These are phyloP conservation scores for Catharus minimus DNA, from an alignment of 2,113 vertebrate species.

Conservation along the genomic window DNA sequence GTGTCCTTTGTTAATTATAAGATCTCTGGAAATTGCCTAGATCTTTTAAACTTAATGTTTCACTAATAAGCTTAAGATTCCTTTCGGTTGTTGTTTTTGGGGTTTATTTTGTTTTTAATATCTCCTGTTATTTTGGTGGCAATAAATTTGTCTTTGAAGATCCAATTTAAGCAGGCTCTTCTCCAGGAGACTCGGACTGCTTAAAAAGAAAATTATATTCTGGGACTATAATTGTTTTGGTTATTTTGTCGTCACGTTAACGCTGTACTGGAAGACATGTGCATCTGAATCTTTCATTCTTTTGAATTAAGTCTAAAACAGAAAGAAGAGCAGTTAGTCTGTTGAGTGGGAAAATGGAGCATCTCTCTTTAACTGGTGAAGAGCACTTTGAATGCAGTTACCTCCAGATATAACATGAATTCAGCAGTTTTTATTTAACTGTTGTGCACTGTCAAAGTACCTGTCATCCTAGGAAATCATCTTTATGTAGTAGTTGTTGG, in stretches of 20 bases:
- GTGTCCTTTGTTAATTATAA: slow-evolving; percentile 45
- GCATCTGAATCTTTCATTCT: not conserved
- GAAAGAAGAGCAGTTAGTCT: not conserved
- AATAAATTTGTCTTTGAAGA: slow-evolving; percentile 56
- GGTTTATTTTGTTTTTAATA: not conserved
- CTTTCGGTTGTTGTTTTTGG: not conserved
- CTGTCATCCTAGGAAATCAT: not conserved
- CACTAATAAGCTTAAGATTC: slow-evolving; percentile 33
- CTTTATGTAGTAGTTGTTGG: not conserved
- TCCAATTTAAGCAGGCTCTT: slow-evolving; percentile 2
- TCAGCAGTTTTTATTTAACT: not conserved
- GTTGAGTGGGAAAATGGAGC: not conserved
- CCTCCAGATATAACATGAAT: not conserved
- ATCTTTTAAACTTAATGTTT: slow-evolving; percentile 50
- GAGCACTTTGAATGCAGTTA: not conserved
- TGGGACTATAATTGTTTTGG: slow-evolving; percentile 33
- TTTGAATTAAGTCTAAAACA: not conserved
- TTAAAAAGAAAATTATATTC: slow-evolving; percentile 32
- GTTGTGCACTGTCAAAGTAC: not conserved
- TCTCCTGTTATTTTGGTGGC: slow-evolving; percentile 21
- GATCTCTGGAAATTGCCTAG: slow-evolving; percentile 22
- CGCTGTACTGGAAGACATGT: not conserved
- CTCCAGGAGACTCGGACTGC: not conserved
- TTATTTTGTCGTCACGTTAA: slow-evolving; percentile 22
- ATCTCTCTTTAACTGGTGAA: not conserved